Evolutionary conservation across 2,113 vertebrate genomes (phyloP).

Genomic region (Aplodontia rufa): DNA sequence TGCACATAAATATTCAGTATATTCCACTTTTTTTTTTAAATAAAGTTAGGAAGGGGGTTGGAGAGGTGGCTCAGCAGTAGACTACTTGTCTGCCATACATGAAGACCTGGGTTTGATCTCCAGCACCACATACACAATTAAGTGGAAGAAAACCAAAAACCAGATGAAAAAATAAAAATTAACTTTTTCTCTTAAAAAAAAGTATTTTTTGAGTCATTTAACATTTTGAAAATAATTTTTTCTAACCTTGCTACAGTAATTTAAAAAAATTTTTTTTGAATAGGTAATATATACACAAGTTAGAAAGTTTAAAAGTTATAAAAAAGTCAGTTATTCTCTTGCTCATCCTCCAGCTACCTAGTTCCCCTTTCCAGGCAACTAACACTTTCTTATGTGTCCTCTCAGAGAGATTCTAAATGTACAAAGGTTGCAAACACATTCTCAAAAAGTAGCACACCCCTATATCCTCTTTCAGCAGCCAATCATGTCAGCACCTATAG

Average conservation of each 20-base stretch:
- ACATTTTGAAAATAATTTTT: background rate
- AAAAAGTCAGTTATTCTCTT: background rate
- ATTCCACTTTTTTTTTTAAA: background rate
- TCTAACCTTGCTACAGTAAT: background rate
- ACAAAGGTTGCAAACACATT: background rate
- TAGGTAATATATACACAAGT: background rate
- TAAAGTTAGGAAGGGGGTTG: background rate
- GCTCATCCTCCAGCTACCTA: background rate
- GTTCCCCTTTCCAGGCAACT: background rate
- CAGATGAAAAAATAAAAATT: too few relatives aligned
- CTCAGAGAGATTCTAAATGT: background rate
- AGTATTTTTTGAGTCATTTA: background rate
- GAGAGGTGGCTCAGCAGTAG: too few relatives aligned
- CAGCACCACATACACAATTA: too few relatives aligned
- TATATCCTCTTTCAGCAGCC: background rate
- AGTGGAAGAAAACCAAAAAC: too few relatives aligned
- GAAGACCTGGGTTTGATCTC: too few relatives aligned
- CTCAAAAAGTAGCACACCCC: background rate
- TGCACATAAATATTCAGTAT: background rate
- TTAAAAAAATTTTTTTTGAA: slow-evolving; percentile 5
- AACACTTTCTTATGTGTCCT: background rate
- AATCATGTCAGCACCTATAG: background rate
- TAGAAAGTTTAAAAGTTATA: background rate
- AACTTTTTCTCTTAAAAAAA: background rate
- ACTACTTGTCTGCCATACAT: too few relatives aligned